Evolutionary conservation across 1,140 invertebrate genomes (phyloP).

Genomic region (Aphis craccivora): DNA sequence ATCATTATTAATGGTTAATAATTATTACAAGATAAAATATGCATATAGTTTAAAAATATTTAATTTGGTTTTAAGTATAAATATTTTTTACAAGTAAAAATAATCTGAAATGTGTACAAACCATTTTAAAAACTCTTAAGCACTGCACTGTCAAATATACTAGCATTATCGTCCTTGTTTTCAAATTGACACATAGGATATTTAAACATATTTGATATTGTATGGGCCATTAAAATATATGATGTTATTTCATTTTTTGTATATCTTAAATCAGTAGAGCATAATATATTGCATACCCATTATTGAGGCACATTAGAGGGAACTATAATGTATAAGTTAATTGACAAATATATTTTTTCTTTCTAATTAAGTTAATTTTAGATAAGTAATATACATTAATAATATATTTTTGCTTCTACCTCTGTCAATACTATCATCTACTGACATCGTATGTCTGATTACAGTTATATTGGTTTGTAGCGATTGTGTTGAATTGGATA

Average conservation of each 20-base stretch:
- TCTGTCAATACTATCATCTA: slow-evolving; percentile 2
- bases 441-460: not conserved
- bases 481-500: not conserved
- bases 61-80: not conserved
- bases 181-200: slow-evolving; percentile 45
- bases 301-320: not conserved
- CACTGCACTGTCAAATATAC: slow-evolving; percentile 33
- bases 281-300: slow-evolving; percentile 48
- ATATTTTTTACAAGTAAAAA: not conserved
- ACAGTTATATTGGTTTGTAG: slow-evolving; percentile 38
- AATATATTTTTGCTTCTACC: slow-evolving; percentile 15
- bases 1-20: not conserved
- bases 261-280: slow-evolving; percentile 15
- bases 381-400: not conserved
- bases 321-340: not conserved
- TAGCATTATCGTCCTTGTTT: slow-evolving; percentile 28
- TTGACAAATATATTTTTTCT: not conserved
- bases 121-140: slow-evolving; percentile 37
- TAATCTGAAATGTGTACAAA: not conserved
- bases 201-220: slow-evolving; percentile 43
- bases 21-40: not conserved
- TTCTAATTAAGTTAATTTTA: not conserved
- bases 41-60: not conserved
- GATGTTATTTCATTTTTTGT: slow-evolving; percentile 43
- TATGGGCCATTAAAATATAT: slow-evolving; percentile 28